phyloP scores from a whole-genome alignment of 1,140 invertebrate genomes.

The Maconellicoccus hirsutus region DNA sequence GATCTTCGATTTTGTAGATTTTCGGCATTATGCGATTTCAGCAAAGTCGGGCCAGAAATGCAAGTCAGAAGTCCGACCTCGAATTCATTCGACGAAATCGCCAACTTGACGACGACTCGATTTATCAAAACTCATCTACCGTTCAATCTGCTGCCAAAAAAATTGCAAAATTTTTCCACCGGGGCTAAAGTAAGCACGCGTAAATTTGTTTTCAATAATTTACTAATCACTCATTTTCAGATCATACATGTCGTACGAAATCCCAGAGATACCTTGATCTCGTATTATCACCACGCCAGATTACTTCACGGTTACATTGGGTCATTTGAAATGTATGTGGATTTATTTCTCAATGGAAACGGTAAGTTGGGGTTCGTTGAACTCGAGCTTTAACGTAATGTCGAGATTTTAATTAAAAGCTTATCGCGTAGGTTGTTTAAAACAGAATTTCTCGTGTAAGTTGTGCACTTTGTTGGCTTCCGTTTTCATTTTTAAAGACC shows the following conservation, averaged over 20 bases:
- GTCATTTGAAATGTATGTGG: background rate
- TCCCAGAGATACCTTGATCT: background rate
- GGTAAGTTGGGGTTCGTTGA: background rate
- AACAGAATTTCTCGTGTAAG: no score
- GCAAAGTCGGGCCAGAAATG: no score
- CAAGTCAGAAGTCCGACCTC: constrained; percentile 52
- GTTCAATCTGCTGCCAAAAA: constrained; percentile 47
- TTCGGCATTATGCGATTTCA: no score
- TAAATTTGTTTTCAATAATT: constrained; percentile 61
- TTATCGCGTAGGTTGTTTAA: no score
- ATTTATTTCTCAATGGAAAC: background rate
- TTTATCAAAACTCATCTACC: constrained; percentile 62
- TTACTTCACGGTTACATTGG: background rate
- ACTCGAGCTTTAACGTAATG: no score
- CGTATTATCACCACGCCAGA: background rate
- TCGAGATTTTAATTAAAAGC: no score
- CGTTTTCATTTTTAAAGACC: no score
- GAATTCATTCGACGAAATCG: constrained; percentile 41
- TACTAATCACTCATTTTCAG: background rate
- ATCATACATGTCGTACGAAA: background rate
- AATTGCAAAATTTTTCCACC: constrained; percentile 39
- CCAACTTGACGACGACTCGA: constrained; percentile 39
- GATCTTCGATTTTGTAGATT: background rate
- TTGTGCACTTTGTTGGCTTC: no score
- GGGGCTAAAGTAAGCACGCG: constrained; percentile 52